A percentile compares a stretch with the other conserved stretches of the same genome.
These are phyloP conservation scores for Eulemur rufifrons DNA, from an alignment of 2,113 vertebrate species.

Conservation along the genomic window DNA sequence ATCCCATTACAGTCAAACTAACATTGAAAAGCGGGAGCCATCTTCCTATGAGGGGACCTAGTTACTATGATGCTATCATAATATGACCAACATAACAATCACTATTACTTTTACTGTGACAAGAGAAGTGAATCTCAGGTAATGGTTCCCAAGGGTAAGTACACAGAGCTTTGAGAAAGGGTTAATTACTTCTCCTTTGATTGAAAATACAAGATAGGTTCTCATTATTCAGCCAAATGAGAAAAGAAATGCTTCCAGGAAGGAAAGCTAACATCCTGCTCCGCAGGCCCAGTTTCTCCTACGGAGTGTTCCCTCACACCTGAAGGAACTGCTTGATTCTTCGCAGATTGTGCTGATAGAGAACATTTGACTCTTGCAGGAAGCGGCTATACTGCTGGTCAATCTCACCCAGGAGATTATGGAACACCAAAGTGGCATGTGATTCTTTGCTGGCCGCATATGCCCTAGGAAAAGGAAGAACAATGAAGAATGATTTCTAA, in stretches of 20 bases:
- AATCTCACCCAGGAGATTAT: conserved; percentile 98
- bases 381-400: conserved; percentile 99
- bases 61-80: background rate
- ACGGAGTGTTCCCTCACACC: conserved; percentile 71
- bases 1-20: background rate
- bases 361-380: conserved; percentile 97
- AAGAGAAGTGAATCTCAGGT: background rate
- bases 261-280: background rate
- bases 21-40: background rate
- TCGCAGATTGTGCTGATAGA: conserved; percentile 98
- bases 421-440: conserved; percentile 97
- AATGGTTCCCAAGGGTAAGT: background rate
- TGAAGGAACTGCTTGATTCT: conserved; percentile 99
- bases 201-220: background rate
- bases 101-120: background rate
- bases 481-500: background rate
- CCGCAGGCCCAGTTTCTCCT: background rate
- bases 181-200: conserved; percentile 12
- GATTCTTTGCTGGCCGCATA: conserved; percentile 98
- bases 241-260: background rate
- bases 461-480: conserved; percentile 84
- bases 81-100: background rate
- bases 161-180: background rate
- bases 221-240: background rate
- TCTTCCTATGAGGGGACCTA: background rate